Base-by-base conservation (phyloP, 2,797 vertebrate species). In the Brotula barbata region DNA sequence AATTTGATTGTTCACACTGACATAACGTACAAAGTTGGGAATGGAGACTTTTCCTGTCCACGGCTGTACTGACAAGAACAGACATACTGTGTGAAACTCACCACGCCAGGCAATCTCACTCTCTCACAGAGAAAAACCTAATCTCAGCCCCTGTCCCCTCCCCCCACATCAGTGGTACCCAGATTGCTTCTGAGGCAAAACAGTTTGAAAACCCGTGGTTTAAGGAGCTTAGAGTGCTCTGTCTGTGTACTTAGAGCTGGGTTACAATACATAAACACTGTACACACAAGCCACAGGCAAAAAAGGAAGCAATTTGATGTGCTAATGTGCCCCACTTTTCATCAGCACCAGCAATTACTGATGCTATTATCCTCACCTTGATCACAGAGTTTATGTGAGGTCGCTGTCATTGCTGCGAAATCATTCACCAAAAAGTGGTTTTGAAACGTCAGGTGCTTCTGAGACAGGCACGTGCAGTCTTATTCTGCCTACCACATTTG, bases 381-480 rank as follows among this genome's bases (percentile, higher is more conserved):
- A 23, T 54, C 22, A 17, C 6, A 20, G 34, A 1, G 0, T 8
- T 58, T 40, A 23, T 64, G 20, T 40, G 22, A 45, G n/a, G 25
- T 33, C 51, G 45, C 28, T 55, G 63, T 74, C 10, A 11, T 14
- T 41, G 5, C 45, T 16, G 12, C 25, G 37, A 12, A 60, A 67
- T 37, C 45, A 63, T 21, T 54, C 3, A 58, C 58, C n/a, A 1
- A 41, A 36, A 75, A 54, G 11, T 15, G 23, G 8, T 61, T 68
- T 39, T 51, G 16, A 81, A 70, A 72, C 40, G 40, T 39, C 41
- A 41, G 39, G 45, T 54, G 48, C 13, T 63, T 36, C 15, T 10
- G 43, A 20, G 44, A 22, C 22, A 41, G 61, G 12, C 16, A 15
- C 40, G 15, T 15, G 25, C n/a, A 43, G 45, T 53, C n/a, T 54